Evolutionary conservation across 2,888 invertebrate species (phyloP), one percentile per base, ranked within the genome.

Genomic region (Archaeoteleia sp.): DNA sequence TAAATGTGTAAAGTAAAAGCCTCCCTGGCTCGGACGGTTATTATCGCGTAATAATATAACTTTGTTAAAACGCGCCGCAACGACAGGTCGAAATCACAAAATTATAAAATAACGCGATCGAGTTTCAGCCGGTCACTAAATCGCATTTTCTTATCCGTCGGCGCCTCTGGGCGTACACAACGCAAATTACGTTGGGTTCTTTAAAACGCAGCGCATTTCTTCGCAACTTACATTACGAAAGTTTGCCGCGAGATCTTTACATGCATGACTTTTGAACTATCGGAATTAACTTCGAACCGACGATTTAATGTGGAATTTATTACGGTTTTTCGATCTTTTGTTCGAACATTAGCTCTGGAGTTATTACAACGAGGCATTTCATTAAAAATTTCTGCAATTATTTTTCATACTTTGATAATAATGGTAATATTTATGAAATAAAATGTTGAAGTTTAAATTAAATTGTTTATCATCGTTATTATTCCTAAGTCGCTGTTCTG

Each of bases 1-100:
- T 48, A 60, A 66, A 46, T 23, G 43, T 14, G 27, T 27, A 48
- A 58, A 58, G 42, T 58, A 66, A 66, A 66, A 66, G 58, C 65
- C 34, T 37, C 32, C 15, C 12, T 57, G 30, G 35, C 23, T 12
- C 17, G 37, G 69, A 63, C 62, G 70, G 74, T 66, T 76, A 78
- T 78, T 77, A 75, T 70, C 58, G 55, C 66, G 71, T 76, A 77
- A 78, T 74, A 63, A 68, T 67, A 42, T 79, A 75, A 79, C 72
- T 65, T 66, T 27, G 69, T 79, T 77, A 79, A 74, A 30, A 57
- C 67, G 67, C 53, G 68, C 49, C 70, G 39, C 51, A 63, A 63
- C 63, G 75, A 68, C 73, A 61, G 61, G 67, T 32, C 43, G 63
- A 71, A 75, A 79, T 77, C 75, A 71, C 72, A 70, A 53, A 74